Evolutionary conservation across 1,140 invertebrate genomes (phyloP).

Genomic region (Ips typographus): DNA sequence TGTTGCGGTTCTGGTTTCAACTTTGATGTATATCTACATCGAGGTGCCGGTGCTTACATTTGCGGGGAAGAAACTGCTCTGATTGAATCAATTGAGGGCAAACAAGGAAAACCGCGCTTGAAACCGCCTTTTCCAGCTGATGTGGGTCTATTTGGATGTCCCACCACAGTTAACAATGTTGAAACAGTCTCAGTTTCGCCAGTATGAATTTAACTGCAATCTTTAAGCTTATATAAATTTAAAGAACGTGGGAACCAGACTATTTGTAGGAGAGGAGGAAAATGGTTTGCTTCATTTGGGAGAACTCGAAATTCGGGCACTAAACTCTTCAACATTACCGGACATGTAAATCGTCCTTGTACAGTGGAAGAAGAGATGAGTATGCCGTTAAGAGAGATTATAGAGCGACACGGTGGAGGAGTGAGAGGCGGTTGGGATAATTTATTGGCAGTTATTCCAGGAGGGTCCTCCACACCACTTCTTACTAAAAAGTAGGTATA

Average conservation of each 20-base stretch:
- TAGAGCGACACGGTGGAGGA: conserved; percentile 94
- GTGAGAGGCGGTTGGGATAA: conserved; percentile 99
- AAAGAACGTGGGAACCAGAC: conserved; percentile 48
- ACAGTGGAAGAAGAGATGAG: conserved; percentile 99
- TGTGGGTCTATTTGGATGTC: conserved; percentile 97
- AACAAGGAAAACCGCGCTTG: conserved; percentile 96
- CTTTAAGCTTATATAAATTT: no score
- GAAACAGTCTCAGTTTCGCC: conserved; percentile 98
- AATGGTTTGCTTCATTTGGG: conserved; percentile 96
- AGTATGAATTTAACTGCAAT: no score
- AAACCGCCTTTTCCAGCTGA: conserved; percentile 99
- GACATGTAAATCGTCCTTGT: conserved; percentile 70
- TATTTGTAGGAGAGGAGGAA: conserved; percentile 92
- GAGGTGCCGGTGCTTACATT: conserved; percentile 98
- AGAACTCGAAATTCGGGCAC: conserved; percentile 73
- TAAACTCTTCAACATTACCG: conserved; percentile 70
- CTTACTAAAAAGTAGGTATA: conserved; percentile 79
- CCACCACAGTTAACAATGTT: conserved; percentile 97
- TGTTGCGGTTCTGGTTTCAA: conserved; percentile 91
- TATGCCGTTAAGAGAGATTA: conserved; percentile 92
- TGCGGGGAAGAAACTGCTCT: conserved; percentile 99
- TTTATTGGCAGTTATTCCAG: conserved; percentile 94
- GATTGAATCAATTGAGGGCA: conserved; percentile 98
- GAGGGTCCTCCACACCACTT: conserved; percentile 95
- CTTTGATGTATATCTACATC: conserved; percentile 97